Conservation (phyloP, 2,888 invertebrate genomes). For the Conistra vaccinii region DNA sequence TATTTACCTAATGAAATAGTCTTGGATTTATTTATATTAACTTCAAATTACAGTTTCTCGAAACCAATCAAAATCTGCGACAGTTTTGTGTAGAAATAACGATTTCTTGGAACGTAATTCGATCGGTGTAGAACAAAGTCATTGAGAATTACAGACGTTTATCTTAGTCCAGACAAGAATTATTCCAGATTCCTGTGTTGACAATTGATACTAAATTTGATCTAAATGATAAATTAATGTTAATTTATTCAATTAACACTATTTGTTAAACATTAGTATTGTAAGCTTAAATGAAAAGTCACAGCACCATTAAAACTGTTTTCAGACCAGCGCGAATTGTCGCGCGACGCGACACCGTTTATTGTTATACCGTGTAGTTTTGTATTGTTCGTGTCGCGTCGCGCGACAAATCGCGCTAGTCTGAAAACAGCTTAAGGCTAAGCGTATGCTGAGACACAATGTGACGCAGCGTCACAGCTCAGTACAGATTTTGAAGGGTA, state of each 20-base stretch:
- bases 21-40: neutral
- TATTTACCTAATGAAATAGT: neutral
- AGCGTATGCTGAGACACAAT: too few relatives aligned
- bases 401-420: too few relatives aligned
- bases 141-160: slow-evolving; percentile 5
- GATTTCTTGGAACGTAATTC: neutral
- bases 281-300: neutral
- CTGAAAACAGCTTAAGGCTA: too few relatives aligned
- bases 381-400: too few relatives aligned
- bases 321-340: too few relatives aligned
- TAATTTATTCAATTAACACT: neutral
- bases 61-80: slow-evolving; percentile 3
- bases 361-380: too few relatives aligned
- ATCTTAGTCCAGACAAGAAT: neutral
- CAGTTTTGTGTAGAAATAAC: neutral
- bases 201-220: neutral
- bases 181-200: neutral
- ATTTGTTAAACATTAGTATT: slow-evolving; percentile 6
- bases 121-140: neutral
- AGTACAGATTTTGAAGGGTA: too few relatives aligned
- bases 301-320: neutral
- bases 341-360: too few relatives aligned
- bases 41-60: neutral
- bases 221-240: neutral
- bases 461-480: too few relatives aligned